Base-by-base conservation (phyloP, 2,113 vertebrate species). In the Sapayoa aenigma region DNA sequence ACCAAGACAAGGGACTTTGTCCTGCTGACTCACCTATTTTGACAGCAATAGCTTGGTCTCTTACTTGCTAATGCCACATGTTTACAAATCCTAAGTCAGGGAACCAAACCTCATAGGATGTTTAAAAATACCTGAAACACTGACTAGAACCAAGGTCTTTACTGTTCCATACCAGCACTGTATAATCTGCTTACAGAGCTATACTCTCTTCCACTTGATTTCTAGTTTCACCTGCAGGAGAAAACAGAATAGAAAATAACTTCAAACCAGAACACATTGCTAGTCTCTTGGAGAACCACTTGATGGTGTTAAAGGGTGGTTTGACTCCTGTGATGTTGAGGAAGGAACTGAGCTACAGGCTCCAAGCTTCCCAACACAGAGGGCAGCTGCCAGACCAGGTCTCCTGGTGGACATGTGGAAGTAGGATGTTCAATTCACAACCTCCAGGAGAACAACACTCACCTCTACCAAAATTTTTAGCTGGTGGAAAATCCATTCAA, bases 41-140 rank as follows among this genome's bases (percentile, higher is more conserved):
- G 46, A 59, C 84, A 83, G 35, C 10, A 55, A 44, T 42, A 71
- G 2, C 39, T 62, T 4, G 0, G 13, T 78, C 84, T 90, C 89
- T 92, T 86, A 77, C 63, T 88, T 78, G 68, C 39, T 79, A 80
- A 25, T 2, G 31, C 59, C 65, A 63, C 1, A 4, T 86, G 47
- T 92, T 90, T 88, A 81, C 68, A 87, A 71, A 79, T 35, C 33
- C 33, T 33, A 47, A 63, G 21, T 77, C 24, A 67, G 53, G 77
- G 50, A 0, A 9, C 72, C 59, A 91, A 77, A 86, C 33, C 33
- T 93, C 79, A 90, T 72, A 88, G 88, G 85, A 92, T 90, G 75
- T 94, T 94, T 94, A 60, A 63, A 96, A 92, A 93, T 60, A 65
- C 65, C 44, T 63, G 77, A 47, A 92, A 87, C 37, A n/a, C 44